Base-by-base conservation (phyloP, 2,888 invertebrate genomes). In the Ophion slaviceki region DNA sequence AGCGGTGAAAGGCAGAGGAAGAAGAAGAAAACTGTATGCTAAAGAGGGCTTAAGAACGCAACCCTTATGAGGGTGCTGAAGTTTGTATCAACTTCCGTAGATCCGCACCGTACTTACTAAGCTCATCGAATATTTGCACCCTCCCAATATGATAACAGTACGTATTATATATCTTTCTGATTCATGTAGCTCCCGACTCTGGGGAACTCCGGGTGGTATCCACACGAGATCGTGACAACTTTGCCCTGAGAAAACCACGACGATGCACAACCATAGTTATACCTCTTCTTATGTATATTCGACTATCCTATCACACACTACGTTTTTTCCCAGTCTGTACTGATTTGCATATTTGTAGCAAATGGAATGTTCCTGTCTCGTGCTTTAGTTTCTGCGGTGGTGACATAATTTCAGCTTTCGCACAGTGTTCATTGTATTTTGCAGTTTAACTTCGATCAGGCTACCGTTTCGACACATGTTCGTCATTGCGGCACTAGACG, bases 161-260 rank as follows among this genome's bases (percentile, higher is more conserved):
- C 89, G 89, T 90, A 45, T 62, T 47, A 45, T 76, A 53, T 64
- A 66, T 77, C 36, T 68, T 40, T 59, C 14, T 40, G 57, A 68
- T 57, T 77, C 59, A 36, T 77, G 57, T 67, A 57, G 57, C 67
- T 76, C 47, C 28, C 36, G 62, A 59, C 61, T 70, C n/a, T 57
- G 62, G 61, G 86, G 90, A 89, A 90, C 90, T 90, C 90, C 90
- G 90, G 90, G 90, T 88, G 91, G 90, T 89, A 89, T 86, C 89
- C 89, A 88, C 89, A 88, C 85, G 81, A 84, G 92, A 89, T 91
- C 91, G 91, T 92, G 92, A 92, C 91, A 90, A 88, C 85, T 89
- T 88, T 90, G 75, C 74, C 80, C 68, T 67, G 45, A 28, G 78
- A 77, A 70, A 61, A 81, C 68, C 68, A 70, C 36, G 40, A 62